Percentiles rank a stretch among this genome's conserved stretches.
Evolutionary conservation across 2,888 invertebrate genomes (phyloP).

Genomic region (Catotricha subobsoleta): DNA sequence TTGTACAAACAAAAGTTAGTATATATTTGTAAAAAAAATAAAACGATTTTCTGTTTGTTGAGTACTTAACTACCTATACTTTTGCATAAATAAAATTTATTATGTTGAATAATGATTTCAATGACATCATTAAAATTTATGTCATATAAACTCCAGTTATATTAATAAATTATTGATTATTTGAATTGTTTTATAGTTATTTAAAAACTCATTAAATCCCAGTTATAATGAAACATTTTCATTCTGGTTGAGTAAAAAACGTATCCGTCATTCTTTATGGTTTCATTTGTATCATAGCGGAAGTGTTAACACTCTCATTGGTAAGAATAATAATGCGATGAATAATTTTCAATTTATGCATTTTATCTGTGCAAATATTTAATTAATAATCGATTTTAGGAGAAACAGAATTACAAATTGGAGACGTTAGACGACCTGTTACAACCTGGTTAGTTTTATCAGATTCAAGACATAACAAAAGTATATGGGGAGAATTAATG

Average conservation of each 20-base stretch:
- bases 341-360: neutral
- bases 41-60: too few relatives aligned
- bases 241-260: slow-evolving; percentile 39
- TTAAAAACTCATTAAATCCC: slow-evolving; percentile 48
- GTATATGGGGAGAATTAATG: slow-evolving; percentile 58
- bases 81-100: too few relatives aligned
- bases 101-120: too few relatives aligned
- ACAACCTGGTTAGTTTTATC: slow-evolving; percentile 64
- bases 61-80: too few relatives aligned
- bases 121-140: too few relatives aligned
- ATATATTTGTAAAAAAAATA: too few relatives aligned
- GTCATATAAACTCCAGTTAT: neutral
- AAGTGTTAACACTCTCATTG: slow-evolving; percentile 39
- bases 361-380: neutral
- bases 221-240: slow-evolving; percentile 62
- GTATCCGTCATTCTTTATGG: slow-evolving; percentile 39
- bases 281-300: slow-evolving; percentile 52
- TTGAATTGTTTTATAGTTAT: slow-evolving; percentile 26
- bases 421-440: slow-evolving; percentile 47
- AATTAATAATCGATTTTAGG: slow-evolving; percentile 25
- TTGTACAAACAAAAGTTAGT: slow-evolving; percentile 44
- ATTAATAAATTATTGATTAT: neutral
- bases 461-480: slow-evolving; percentile 47
- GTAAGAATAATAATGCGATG: slow-evolving; percentile 11
- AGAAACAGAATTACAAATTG: slow-evolving; percentile 48